Evolutionary conservation across 2,113 vertebrate species (phyloP), one percentile per base, ranked within the genome.

Genomic region (Crypturellus undulatus): DNA sequence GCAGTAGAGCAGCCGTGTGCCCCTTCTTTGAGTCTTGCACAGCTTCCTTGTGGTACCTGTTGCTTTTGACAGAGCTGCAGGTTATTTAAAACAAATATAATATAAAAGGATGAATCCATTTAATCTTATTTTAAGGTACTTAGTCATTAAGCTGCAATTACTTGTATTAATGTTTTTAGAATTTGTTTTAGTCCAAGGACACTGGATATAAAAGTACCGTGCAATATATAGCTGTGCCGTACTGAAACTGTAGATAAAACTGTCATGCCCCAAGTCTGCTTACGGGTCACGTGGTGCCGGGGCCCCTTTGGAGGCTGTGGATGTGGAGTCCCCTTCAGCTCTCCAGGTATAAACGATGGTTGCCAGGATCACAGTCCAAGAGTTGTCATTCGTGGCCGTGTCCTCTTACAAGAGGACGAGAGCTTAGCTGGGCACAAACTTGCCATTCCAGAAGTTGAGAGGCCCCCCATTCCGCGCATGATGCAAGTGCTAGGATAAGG

Each of bases 321-420:
- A 3, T 0, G 7, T 3, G 11, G 20, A 8, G 40, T 14, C 4
- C 3, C 49, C 21, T 20, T 36, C n/a, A 21, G 54, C 38, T 51
- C 26, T 90, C 43, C 28, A 34, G 4, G 15, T 9, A 6, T 34
- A 38, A 72, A 52, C 11, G 43, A 3, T 19, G 20, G 10, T 32
- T 76, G 64, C 12, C 22, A 3, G 6, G 22, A 28, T 77, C 8
- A 36, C 42, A 43, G 71, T 21, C 42, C 6, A 3, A 11, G 38
- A 65, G 17, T 34, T 47, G 34, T 42, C 10, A 2, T 5, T 52
- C 26, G 64, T 32, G 63, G 20, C 64, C 67, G 3, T 49, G 40
- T 42, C 20, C 17, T 11, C 0, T 43, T 24, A 10, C 2, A 13
- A 45, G 67, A 47, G 43, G 32, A 63, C n/a, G 34, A 22, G 36